Conservation (phyloP, 1,140 invertebrate genomes). For the Anastrepha ludens region DNA sequence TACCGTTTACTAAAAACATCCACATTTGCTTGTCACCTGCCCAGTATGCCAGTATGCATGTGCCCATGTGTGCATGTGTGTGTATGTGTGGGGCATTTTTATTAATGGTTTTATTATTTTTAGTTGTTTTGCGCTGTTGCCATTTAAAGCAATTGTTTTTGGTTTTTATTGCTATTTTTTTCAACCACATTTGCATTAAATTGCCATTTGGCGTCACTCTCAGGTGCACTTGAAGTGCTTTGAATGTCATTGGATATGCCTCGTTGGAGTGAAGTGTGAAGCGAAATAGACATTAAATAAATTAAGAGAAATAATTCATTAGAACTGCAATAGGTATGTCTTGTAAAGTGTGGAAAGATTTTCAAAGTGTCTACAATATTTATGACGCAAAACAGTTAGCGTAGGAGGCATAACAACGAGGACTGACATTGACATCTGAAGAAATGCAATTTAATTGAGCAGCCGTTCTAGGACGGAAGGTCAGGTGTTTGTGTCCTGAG, state of each 20-base stretch:
- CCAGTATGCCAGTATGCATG: background rate
- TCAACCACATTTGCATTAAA: conserved; percentile 24
- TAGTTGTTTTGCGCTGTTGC: background rate
- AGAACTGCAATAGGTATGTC: background rate
- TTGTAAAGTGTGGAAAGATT: conserved; percentile 12
- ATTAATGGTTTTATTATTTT: conserved; percentile 4
- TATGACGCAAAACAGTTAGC: background rate
- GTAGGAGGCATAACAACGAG: too few relatives aligned
- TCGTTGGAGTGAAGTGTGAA: background rate
- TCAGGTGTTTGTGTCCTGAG: too few relatives aligned
- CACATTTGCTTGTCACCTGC: background rate
- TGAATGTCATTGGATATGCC: background rate
- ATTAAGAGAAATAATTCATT: conserved; percentile 35
- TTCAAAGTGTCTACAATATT: conserved; percentile 10
- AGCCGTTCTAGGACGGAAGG: too few relatives aligned
- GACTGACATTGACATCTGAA: too few relatives aligned
- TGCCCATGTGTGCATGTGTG: background rate
- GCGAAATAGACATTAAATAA: conserved; percentile 32
- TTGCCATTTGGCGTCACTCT: conserved; percentile 27
- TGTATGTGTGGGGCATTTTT: too few relatives aligned
- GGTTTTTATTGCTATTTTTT: conserved; percentile 8
- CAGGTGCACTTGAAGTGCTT: conserved; percentile 24
- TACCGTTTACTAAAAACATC: background rate
- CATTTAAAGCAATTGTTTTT: conserved; percentile 21
- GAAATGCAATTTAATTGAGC: too few relatives aligned